Evolutionary conservation across 23 tunicate species (phyloP).

Genomic region (Pegea sp.): DNA sequence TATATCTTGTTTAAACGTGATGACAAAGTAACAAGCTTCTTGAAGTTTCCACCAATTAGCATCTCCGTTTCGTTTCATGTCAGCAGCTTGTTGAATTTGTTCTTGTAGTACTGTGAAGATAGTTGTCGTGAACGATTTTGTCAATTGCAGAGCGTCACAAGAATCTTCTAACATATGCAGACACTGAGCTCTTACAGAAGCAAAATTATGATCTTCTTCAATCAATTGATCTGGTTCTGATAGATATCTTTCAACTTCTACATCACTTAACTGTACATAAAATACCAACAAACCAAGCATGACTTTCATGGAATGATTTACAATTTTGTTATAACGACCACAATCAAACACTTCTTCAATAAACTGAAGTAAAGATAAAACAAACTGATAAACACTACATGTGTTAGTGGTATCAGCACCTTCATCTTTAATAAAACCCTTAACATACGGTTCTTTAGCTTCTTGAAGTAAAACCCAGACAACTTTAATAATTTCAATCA

Average conservation of each 20-base stretch:
- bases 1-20: neutral
- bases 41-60: neutral
- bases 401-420: neutral
- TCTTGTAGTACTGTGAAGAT: neutral
- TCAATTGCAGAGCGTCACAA: neutral
- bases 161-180: neutral
- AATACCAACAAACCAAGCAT: neutral
- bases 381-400: neutral
- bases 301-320: neutral
- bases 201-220: neutral
- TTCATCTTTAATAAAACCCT: constrained; percentile 1
- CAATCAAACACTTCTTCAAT: neutral
- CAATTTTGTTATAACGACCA: neutral
- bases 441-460: neutral
- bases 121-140: neutral
- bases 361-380: neutral
- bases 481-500: neutral
- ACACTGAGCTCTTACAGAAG: neutral
- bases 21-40: constrained; percentile 1
- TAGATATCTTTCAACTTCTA: neutral
- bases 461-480: neutral
- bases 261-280: neutral
- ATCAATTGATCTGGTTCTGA: neutral
- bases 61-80: neutral
- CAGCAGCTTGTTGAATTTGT: neutral